Evolutionary conservation across 2,888 invertebrate species (phyloP).

Genomic region (Bruchidius siliquastri): DNA sequence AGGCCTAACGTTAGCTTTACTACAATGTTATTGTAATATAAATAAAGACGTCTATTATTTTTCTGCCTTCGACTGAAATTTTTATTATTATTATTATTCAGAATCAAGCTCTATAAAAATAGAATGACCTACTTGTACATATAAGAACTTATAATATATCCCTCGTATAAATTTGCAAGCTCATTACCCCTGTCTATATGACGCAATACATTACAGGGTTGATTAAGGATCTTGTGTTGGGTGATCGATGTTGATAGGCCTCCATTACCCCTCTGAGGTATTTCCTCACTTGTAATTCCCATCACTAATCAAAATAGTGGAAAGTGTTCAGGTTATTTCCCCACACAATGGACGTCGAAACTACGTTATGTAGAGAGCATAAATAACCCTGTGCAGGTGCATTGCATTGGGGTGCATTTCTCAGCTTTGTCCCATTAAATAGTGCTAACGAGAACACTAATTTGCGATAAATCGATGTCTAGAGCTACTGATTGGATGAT

Average conservation of each 20-base stretch:
- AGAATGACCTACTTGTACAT: too few species aligned
- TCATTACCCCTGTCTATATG: constrained; percentile 4
- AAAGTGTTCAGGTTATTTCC: constrained; percentile 11
- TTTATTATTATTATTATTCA: too few species aligned
- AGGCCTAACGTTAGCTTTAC: too few species aligned
- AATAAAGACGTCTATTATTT: too few species aligned
- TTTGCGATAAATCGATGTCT: not conserved
- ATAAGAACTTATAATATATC: too few species aligned
- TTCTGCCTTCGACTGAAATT: too few species aligned
- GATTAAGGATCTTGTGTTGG: constrained; percentile 7
- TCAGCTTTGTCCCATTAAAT: not conserved
- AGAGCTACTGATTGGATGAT: not conserved
- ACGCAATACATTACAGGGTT: constrained; percentile 13
- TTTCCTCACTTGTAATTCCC: constrained; percentile 14
- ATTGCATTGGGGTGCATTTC: not conserved
- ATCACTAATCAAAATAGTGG: constrained; percentile 24
- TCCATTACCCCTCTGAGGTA: constrained; percentile 11
- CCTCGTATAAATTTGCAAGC: too few species aligned
- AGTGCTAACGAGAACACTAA: not conserved
- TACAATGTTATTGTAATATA: too few species aligned
- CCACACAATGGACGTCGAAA: not conserved
- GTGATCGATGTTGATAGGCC: constrained; percentile 13
- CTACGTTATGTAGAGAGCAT: not conserved
- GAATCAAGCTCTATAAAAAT: too few species aligned
- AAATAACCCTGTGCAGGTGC: not conserved